Evolutionary conservation across 2,797 vertebrate genomes (phyloP), one percentile per base, ranked within the genome.

Genomic region (Potorous gilbertii): DNA sequence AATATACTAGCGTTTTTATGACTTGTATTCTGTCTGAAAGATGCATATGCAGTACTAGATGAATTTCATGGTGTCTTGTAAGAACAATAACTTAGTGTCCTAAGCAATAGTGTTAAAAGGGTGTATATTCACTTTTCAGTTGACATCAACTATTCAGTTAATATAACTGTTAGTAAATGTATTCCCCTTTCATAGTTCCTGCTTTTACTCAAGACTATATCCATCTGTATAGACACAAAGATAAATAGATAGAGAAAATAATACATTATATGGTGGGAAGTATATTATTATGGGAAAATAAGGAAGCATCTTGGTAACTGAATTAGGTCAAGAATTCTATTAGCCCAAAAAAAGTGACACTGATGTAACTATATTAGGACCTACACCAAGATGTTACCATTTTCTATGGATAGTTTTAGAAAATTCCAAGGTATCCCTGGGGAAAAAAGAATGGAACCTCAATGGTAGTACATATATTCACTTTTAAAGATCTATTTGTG

Each of bases 1-100:
- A 55, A 54, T 95, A 66, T 96, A 96, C 57, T 91, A 90, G 90
- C 57, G 57, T 96, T 97, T 95, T 94, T 94, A 94, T 96, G 62
- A 95, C 54, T 94, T 96, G 94, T 96, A 91, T 95, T 93, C 74
- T 81, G 56, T 28, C 18, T 91, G 93, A 95, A 52, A 97, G 94
- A 96, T 96, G 94, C 0, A 46, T 81, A 40, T 46, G 24, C 6
- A 24, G 24, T 81, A 81, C 34, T 40, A 5, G 62, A 81, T 81
- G n/a, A 81, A 81, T 74, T 74, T 21, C 18, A 74, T 8, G 66
- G 18, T 62, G 12, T 40, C 66, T 74, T 21, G 21, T 21, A 21
- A 74, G 18, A 46, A 24, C 1, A 81, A 1, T 24, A 46, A 40
- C 24, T 81, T 46, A 81, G n/a, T 81, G 74, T 27, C n/a, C 34